Percentiles rank a stretch among this genome's conserved stretches.
Evolutionary conservation across 2,797 vertebrate genomes (phyloP).

Genomic region (Poliocrania exsul): DNA sequence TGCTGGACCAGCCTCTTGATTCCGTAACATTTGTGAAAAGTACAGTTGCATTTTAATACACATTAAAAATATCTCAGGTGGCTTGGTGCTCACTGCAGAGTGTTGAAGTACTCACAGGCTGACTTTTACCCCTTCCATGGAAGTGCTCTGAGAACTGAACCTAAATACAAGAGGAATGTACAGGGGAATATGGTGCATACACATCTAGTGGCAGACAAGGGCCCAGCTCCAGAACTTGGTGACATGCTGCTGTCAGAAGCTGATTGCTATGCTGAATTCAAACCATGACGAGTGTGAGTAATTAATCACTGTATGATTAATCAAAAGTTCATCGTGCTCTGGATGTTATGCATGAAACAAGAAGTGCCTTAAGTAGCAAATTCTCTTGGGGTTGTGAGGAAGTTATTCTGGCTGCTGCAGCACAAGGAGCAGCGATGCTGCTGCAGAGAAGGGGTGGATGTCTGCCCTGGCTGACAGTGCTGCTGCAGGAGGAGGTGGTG

Average conservation of each 20-base stretch:
- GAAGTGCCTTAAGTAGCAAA: slow-evolving; percentile 5
- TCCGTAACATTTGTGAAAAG: not conserved
- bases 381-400: not conserved
- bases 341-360: not conserved
- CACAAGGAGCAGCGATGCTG: not conserved
- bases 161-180: not conserved
- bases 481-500: not conserved
- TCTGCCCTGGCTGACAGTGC: rapidly evolving
- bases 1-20: not conserved
- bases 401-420: not conserved
- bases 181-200: not conserved
- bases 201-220: not conserved
- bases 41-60: not conserved
- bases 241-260: not conserved
- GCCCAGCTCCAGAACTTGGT: not conserved
- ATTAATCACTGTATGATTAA: slow-evolving; percentile 59
- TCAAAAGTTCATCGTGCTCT: not conserved
- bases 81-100: not conserved
- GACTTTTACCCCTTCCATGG: not conserved
- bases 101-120: not conserved
- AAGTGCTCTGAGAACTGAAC: not conserved
- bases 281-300: not conserved
- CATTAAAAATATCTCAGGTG: not conserved
- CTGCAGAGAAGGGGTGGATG: not conserved
- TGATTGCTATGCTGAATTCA: slow-evolving; percentile 11